Evolutionary conservation across 2,113 vertebrate genomes (phyloP).

Genomic region (Nettapus auritus): DNA sequence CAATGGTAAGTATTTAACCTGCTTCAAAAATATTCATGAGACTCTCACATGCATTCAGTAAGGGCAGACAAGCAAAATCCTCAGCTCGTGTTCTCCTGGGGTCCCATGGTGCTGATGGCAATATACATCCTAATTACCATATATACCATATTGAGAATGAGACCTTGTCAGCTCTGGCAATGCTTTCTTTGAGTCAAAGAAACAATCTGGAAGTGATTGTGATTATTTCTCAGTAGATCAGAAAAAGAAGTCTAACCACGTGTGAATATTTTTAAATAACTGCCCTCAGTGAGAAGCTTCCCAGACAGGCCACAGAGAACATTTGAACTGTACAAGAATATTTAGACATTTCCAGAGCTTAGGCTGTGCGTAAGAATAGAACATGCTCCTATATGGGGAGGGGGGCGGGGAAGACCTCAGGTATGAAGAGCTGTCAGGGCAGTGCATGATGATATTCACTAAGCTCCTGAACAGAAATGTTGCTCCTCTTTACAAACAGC

Average conservation of each 20-base stretch:
- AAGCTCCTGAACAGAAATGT: background rate
- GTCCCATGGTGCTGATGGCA: constrained; percentile 31
- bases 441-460: background rate
- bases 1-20: constrained; percentile 27
- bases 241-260: background rate
- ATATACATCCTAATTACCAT: constrained; percentile 14
- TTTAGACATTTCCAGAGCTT: background rate
- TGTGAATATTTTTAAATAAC: background rate
- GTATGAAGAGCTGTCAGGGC: background rate
- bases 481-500: background rate
- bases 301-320: background rate
- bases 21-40: constrained; percentile 56
- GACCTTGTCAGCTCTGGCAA: background rate
- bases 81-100: background rate
- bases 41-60: background rate
- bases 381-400: background rate
- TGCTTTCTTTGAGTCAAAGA: background rate
- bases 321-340: background rate
- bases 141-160: background rate
- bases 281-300: background rate
- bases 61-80: constrained; percentile 33
- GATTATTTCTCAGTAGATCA: constrained; percentile 28
- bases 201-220: constrained; percentile 19
- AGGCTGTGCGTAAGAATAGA: background rate
- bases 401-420: background rate